A percentile compares a stretch with the other conserved stretches of the same genome.
phyloP scores from a whole-genome alignment of 2,797 vertebrate species.

The Amazona finschi region DNA sequence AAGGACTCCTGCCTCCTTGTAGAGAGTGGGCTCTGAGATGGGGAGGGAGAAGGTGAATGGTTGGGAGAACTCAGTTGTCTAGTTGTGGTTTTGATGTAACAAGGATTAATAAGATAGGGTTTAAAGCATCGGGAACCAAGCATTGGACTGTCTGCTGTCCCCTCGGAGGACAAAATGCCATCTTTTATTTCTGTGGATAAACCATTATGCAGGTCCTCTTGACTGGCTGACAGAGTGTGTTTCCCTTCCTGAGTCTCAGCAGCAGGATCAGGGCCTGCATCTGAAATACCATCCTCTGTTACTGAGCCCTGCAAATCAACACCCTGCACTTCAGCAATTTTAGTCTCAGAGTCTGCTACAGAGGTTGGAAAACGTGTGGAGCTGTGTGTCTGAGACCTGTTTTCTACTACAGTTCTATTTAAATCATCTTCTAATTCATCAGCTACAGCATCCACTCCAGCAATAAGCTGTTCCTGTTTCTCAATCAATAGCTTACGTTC shows the following conservation, averaged over 20 bases:
- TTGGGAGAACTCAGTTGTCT: conserved; percentile 90
- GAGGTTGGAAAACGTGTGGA: not conserved
- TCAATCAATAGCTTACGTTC: conserved; percentile 72
- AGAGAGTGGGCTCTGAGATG: conserved; percentile 85
- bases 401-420: not conserved
- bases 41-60: conserved; percentile 85
- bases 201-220: not conserved
- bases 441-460: conserved; percentile 52
- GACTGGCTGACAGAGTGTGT: not conserved
- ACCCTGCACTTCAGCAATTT: conserved; percentile 17
- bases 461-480: conserved; percentile 55
- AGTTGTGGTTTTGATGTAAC: conserved; percentile 95
- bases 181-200: conserved; percentile 32
- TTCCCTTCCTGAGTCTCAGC: conserved; percentile 45
- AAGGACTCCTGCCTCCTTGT: conserved; percentile 74
- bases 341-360: not conserved
- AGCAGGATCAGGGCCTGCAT: not conserved
- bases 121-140: conserved; percentile 78
- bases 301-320: not conserved
- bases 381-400: not conserved
- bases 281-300: not conserved
- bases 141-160: conserved; percentile 69
- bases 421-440: conserved; percentile 62
- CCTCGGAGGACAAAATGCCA: conserved; percentile 57
- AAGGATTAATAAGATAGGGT: conserved; percentile 86